Base-by-base conservation (phyloP, 2,797 vertebrate species). In the Heliangelus exortis region DNA sequence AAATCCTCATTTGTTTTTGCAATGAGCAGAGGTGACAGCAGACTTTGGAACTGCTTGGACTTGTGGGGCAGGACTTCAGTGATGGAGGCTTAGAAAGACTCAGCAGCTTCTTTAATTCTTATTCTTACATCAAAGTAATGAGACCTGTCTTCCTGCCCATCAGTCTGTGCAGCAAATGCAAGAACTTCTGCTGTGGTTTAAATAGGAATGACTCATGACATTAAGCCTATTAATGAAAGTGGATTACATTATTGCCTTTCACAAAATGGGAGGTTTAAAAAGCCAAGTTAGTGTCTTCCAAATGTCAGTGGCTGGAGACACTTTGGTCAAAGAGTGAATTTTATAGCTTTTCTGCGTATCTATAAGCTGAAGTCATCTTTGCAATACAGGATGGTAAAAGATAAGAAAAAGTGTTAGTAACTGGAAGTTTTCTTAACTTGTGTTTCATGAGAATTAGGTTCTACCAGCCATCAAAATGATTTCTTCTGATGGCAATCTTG, bases 121-220 rank as follows among this genome's bases (percentile, higher is more conserved):
- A 72, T 86, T 87, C 85, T 95, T 90, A 82, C 74, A 82, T 94
- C 92, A 86, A 90, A 92, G 82, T 77, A 94, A 96, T 87, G 77
- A 66, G 33, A 76, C 39, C 83, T 79, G 67, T 95, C 90, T 93
- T 92, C 80, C 86, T 92, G 80, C 83, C 86, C 77, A 89, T 95
- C 93, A 95, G 78, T 95, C 94, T 95, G 90, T 36, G n/a, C 59
- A 84, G 77, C 83, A 79, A 94, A 91, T 94, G 93, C 55, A 82
- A 84, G 53, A 31, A 83, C 85, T 95, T 95, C 91, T 96, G 93
- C 57, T 73, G 43, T 66, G 81, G 80, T 84, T 95, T 92, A 84
- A 92, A 90, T 82, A 82, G 92, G 59, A 88, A 91, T 96, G 90
- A 96, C 90, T 96, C 95, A 91, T 66, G 91, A 47, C 93, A 95